Base-by-base conservation (phyloP, 2,888 invertebrate species). In the Calameuta pallipes region DNA sequence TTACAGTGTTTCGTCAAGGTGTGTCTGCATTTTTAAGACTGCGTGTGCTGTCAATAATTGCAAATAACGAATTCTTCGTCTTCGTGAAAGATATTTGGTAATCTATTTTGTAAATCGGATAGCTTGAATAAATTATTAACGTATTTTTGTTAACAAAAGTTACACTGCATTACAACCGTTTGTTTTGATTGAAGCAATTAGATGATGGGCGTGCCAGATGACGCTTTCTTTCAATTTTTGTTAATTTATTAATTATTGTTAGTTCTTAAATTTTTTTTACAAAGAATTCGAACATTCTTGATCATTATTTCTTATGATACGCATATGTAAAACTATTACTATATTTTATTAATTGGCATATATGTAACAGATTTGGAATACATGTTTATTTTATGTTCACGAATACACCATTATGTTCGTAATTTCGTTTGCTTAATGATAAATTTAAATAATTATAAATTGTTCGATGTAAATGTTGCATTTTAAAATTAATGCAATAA, bases 161-260 rank as follows among this genome's bases (percentile, higher is more conserved):
- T 41, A 41, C 23, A 41, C 23, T 41, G 23, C 23, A 23, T 23
- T 23, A 56, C 15, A 56, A 56, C 2, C 9, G 41, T 56, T 56
- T 56, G 23, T 56, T 56, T 56, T 56, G 41, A 56, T 56, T 56
- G 41, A 56, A 56, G 41, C 41, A 56, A 71, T 23, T 11, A 11
- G 71, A 71, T 71, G 34, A 31, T 71, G 71, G 71, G 71, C 71
- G 71, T 71, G 71, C 71, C 71, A 71, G 71, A 34, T 71, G 71
- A 71, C 71, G 71, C 71, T 71, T 33, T 33, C 15, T 71, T 71
- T 30, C 9, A 33, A 71, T 13, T 33, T 71, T 71, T 34, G 71
- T 71, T 31, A 71, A 15, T 56, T 56, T 56, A 23, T 23, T 56
- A 4, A 56, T 15, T 15, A 56, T 23, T 56, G 41, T 56, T 56